These are phyloP conservation scores for Nibea coibor DNA, from an alignment of 2,113 vertebrate species.

Conservation along the genomic window DNA sequence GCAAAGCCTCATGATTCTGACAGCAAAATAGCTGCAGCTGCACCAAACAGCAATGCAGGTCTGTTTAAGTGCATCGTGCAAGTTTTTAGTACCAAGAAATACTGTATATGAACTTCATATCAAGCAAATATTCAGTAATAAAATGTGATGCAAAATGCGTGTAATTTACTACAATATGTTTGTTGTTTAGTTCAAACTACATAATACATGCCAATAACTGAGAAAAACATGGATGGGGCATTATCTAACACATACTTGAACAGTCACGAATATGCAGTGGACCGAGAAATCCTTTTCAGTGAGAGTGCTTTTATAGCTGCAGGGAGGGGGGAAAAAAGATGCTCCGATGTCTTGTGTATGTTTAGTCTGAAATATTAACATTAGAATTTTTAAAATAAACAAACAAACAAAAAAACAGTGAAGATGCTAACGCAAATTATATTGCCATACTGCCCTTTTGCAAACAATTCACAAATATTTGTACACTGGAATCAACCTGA, in stretches of 20 bases:
- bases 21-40: background rate
- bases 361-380: constrained; percentile 12
- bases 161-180: too few species aligned
- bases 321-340: constrained; percentile 27
- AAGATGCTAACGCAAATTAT: background rate
- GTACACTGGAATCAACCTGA: background rate
- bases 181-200: too few species aligned
- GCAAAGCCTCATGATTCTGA: background rate
- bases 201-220: background rate
- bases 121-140: background rate
- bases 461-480: background rate
- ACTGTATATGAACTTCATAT: background rate
- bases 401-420: background rate
- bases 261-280: constrained; percentile 58
- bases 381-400: background rate
- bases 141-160: background rate
- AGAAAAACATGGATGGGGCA: background rate
- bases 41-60: background rate
- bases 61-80: background rate
- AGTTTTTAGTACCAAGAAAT: background rate
- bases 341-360: background rate
- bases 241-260: constrained; percentile 16
- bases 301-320: constrained; percentile 80
- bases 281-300: constrained; percentile 62
- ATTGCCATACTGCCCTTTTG: background rate